A percentile compares a stretch with the other conserved stretches of the same genome.
These are phyloP conservation scores for Chloroceryle aenea DNA, from an alignment of 2,113 vertebrate genomes.

Conservation along the genomic window DNA sequence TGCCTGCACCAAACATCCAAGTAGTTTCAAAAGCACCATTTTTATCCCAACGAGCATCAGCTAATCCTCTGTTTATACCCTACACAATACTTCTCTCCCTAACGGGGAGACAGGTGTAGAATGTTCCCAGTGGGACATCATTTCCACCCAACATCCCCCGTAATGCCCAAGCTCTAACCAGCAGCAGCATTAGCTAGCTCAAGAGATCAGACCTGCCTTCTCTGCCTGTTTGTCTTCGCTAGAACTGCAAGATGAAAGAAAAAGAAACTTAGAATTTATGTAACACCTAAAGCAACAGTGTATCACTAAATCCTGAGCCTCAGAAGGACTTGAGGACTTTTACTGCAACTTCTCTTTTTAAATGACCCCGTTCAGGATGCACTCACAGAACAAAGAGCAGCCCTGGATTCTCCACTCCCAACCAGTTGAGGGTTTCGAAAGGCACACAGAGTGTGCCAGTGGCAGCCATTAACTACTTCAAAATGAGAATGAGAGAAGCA, in stretches of 20 bases:
- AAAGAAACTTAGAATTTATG: neutral
- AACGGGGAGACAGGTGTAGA: neutral
- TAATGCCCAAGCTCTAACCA: neutral
- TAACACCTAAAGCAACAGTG: fast-evolving
- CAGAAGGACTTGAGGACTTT: neutral
- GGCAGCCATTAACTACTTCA: neutral
- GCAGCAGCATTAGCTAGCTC: neutral
- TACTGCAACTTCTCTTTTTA: neutral
- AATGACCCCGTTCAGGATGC: neutral
- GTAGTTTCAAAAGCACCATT: neutral
- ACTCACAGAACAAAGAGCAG: neutral
- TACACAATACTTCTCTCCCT: neutral
- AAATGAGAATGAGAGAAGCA: neutral
- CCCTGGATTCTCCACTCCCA: fast-evolving
- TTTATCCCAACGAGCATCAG: neutral
- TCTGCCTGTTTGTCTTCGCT: neutral
- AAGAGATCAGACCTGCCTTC: neutral
- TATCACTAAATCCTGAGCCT: neutral
- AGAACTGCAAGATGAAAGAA: neutral
- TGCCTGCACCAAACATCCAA: neutral
- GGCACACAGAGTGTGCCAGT: neutral
- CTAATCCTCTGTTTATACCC: neutral
- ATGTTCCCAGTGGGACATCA: neutral
- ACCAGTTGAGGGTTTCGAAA: neutral
- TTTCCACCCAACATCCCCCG: neutral